Base-by-base conservation (phyloP, 2,113 vertebrate species). In the Elachura formosa region DNA sequence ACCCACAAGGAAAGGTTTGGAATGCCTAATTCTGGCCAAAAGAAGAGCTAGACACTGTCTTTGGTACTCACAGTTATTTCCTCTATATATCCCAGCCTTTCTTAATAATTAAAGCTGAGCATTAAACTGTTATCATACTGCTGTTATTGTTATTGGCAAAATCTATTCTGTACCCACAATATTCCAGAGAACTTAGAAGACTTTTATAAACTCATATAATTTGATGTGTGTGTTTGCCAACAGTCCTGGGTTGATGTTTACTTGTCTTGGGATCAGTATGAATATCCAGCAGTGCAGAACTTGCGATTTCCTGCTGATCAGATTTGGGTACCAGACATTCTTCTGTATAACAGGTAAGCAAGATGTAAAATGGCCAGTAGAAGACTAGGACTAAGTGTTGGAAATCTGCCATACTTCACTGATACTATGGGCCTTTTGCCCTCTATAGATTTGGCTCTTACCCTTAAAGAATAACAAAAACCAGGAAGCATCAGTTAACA, bases 311-410 rank as follows among this genome's bases (percentile, higher is more conserved):
- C 98, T 13, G 97, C 98, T 0, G 97, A 98, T 91, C 97, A 98
- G 94, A 97, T 99, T 46, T 99, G 99, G 98, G 98, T 98, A 11
- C 99, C 99, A 63, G 98, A 99, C 81, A 98, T 99, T 95, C 98
- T 99, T 48, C 98, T 99, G 29, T 99, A 99, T 89, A 99, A 99
- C 98, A 99, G 99, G 99, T 99, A 97, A 90, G 95, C 15, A 74
- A 83, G 20, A 31, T 48, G 36, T 2, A 2, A 63, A 89, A 26
- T 2, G 3, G 6, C 33, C 0, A 0, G 9, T 41, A n/a, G 43
- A 46, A 84, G 20, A 52, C 20, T 69, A 55, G 36, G 91, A 63
- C 40, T 73, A 51, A 11, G 6, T 52, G 12, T 15, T 90, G 62
- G 48, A 71, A 83, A 86, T 66, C 25, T 73, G 13, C 13, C 2